Conservation (phyloP, 2,888 invertebrate species). For the Euplagia quadripunctaria region DNA sequence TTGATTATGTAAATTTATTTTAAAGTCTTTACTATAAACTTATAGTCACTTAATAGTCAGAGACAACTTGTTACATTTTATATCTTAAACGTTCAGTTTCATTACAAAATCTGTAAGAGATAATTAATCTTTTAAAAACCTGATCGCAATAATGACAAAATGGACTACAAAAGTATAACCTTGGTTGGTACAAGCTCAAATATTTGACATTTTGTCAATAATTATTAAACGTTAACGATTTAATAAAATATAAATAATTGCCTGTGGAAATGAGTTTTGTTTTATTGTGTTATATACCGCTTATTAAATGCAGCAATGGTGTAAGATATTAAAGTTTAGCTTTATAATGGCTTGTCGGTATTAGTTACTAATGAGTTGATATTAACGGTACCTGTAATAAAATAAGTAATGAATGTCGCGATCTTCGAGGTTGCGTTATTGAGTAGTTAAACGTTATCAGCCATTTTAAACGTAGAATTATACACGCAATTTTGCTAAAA, state of each 20-base stretch:
- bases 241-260: neutral
- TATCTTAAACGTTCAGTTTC: conserved; percentile 16
- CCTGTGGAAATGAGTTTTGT: neutral
- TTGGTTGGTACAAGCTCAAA: conserved; percentile 29
- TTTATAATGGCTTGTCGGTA: neutral
- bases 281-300: neutral
- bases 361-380: neutral
- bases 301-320: neutral
- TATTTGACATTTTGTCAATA: conserved; percentile 46
- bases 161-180: conserved; percentile 24
- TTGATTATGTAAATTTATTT: neutral
- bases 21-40: neutral
- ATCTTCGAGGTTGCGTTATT: conserved; percentile 1
- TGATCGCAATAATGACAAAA: conserved; percentile 31
- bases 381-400: conserved; percentile 12
- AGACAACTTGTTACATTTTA: conserved; percentile 4
- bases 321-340: neutral
- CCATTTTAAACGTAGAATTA: neutral
- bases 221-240: conserved; percentile 23
- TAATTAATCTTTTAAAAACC: conserved; percentile 49
- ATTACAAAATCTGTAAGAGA: conserved; percentile 35
- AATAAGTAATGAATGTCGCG: conserved; percentile 1
- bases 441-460: neutral
- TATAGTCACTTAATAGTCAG: neutral
- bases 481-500: neutral